These are phyloP conservation scores for Siniperca undulata DNA, from an alignment of 2,797 vertebrate genomes.

Conservation along the genomic window DNA sequence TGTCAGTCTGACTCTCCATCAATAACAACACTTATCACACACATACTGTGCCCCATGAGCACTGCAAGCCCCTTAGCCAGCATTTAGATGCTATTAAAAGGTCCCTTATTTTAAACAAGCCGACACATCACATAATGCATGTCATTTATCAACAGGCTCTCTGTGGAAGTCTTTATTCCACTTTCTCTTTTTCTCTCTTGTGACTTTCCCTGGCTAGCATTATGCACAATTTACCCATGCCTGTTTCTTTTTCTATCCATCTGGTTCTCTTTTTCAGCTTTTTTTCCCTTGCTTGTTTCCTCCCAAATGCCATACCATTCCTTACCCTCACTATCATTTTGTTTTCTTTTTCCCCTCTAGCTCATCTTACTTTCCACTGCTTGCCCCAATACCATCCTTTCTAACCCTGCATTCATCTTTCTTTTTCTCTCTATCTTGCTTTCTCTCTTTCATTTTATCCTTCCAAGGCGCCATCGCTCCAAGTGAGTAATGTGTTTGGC, in stretches of 20 bases:
- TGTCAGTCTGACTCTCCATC: constrained; percentile 74
- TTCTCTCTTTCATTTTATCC: constrained; percentile 42
- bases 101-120: constrained; percentile 74
- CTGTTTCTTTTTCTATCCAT: constrained; percentile 62
- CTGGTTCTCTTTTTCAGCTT: constrained; percentile 69
- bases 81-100: constrained; percentile 78
- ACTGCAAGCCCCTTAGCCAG: constrained; percentile 63
- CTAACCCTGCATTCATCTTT: constrained; percentile 18
- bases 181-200: constrained; percentile 50
- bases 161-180: constrained; percentile 59
- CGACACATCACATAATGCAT: constrained; percentile 69
- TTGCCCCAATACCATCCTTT: constrained; percentile 32
- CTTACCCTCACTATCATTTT: constrained; percentile 54
- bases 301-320: constrained; percentile 40
- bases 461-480: constrained; percentile 53
- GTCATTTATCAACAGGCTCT: constrained; percentile 72
- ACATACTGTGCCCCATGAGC: constrained; percentile 52
- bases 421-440: constrained; percentile 19
- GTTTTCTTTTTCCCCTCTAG: constrained; percentile 10
- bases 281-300: constrained; percentile 55
- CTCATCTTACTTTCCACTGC: constrained; percentile 50
- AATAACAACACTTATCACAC: constrained; percentile 76
- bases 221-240: constrained; percentile 58
- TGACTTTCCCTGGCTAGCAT: constrained; percentile 51
- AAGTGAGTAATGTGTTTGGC: constrained; percentile 74